phyloP scores from a whole-genome alignment of 2,113 vertebrate species.

The Odocoileus hemionus region DNA sequence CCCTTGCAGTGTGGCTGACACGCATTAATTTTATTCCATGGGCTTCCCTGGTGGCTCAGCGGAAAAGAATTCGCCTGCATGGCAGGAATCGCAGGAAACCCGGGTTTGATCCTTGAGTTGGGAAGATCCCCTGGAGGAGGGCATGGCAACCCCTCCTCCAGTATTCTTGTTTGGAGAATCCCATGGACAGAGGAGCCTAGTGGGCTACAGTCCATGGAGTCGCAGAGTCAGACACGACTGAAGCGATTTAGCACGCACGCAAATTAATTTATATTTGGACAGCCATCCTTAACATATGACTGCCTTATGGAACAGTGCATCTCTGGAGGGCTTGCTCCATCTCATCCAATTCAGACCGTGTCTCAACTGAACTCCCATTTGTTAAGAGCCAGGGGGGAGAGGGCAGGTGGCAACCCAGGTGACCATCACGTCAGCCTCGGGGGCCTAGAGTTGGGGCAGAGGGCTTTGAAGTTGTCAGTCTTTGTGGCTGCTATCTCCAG shows the following conservation, averaged over 20 bases:
- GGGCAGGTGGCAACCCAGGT: neutral
- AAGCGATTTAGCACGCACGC: neutral
- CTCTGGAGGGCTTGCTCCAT: neutral
- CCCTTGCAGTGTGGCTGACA: neutral
- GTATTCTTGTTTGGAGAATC: neutral
- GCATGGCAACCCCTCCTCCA: neutral
- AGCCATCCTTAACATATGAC: neutral
- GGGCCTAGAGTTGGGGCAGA: neutral
- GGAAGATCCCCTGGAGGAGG: neutral
- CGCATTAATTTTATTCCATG: neutral
- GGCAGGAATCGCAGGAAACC: neutral
- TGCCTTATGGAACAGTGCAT: neutral
- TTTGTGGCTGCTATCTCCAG: neutral
- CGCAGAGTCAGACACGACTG: neutral
- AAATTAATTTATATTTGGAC: neutral
- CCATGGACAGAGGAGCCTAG: neutral
- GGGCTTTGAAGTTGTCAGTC: neutral
- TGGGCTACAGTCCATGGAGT: neutral
- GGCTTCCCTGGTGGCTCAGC: neutral
- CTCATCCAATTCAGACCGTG: fast-evolving
- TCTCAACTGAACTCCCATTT: neutral
- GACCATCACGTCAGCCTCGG: neutral
- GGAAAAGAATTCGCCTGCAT: neutral
- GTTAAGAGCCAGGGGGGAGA: neutral
- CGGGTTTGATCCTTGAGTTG: neutral